Evolutionary conservation across 1,140 invertebrate genomes (phyloP), one percentile per base, ranked within the genome.

Genomic region (Heliconius himera): DNA sequence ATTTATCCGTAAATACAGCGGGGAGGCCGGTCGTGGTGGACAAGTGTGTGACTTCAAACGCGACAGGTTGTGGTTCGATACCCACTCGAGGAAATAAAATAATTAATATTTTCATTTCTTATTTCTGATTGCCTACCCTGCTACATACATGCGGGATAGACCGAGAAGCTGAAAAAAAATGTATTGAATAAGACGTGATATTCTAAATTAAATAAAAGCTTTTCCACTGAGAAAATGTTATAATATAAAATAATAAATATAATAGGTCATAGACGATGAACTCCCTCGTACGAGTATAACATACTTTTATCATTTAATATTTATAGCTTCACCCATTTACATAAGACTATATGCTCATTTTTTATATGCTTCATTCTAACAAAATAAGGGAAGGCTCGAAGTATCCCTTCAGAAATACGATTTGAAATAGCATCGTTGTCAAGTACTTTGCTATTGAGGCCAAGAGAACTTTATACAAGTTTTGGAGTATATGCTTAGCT

Each of bases 391-490:
- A 60, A n/a, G 26, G 60, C 26, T 29, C 60, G 41, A n/a, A 26
- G 60, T 29, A 29, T 66, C 60, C 60, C 60, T 66, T 66, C 54
- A 66, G 26, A 66, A 29, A 66, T 66, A 66, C 1, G 60, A 66
- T 66, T 66, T 66, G 60, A 66, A 66, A 29, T 66, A 66, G 22
- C 60, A 66, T 66, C 60, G 26, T 26, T 29, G 60, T 66, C 26
- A 26, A 66, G 60, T 66, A 66, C 26, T 11, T 11, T 29, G 26
- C 22, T 26, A 66, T 66, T 66, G 60, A 66, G 60, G 60, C 60
- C 60, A 66, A 66, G 60, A 66, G 60, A 66, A 66, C 60, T 66
- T 66, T 66, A 66, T 26, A 66, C 22, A 66, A 66, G 56, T 26
- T 66, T 29, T 66, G 60, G 26, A 66, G 60, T 66, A 66, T 66